A percentile compares a stretch with the other conserved stretches of the same genome.
Evolutionary conservation across 2,113 vertebrate genomes (phyloP).

Genomic region (Proteles cristata): DNA sequence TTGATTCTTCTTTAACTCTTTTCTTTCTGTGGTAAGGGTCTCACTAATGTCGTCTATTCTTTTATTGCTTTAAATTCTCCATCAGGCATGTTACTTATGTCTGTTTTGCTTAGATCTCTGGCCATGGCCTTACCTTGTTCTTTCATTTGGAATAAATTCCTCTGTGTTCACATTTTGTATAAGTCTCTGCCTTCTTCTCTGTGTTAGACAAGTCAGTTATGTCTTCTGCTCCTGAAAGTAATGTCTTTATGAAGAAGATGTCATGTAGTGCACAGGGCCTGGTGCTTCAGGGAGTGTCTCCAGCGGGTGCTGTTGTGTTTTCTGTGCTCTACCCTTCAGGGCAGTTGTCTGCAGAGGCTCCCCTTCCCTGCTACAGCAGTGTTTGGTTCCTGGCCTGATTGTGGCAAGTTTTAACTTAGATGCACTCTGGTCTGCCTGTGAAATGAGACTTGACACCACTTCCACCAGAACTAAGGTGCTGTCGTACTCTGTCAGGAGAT

Average conservation of each 20-base stretch:
- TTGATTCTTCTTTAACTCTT: neutral
- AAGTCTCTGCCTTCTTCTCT: neutral
- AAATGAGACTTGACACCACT: neutral
- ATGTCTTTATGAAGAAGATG: no score
- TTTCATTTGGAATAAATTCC: neutral
- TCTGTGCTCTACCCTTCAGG: neutral
- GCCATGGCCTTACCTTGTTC: neutral
- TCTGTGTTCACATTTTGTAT: neutral
- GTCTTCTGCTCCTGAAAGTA: no score
- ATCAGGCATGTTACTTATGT: neutral
- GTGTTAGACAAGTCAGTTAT: no score
- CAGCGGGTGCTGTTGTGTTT: neutral
- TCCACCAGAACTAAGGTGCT: neutral
- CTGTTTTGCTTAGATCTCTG: neutral
- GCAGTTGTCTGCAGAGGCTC: neutral
- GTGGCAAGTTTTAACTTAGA: neutral
- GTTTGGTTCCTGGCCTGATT: neutral
- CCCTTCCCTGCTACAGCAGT: neutral
- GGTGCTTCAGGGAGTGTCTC: no score
- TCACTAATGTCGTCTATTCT: neutral
- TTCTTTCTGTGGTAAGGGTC: neutral
- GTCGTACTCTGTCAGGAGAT: neutral
- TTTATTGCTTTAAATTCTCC: neutral
- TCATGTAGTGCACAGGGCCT: no score
- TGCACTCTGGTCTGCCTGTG: neutral